Evolutionary conservation across 1,140 invertebrate species (phyloP).

Genomic region (Macrotrachela quadricornifera): DNA sequence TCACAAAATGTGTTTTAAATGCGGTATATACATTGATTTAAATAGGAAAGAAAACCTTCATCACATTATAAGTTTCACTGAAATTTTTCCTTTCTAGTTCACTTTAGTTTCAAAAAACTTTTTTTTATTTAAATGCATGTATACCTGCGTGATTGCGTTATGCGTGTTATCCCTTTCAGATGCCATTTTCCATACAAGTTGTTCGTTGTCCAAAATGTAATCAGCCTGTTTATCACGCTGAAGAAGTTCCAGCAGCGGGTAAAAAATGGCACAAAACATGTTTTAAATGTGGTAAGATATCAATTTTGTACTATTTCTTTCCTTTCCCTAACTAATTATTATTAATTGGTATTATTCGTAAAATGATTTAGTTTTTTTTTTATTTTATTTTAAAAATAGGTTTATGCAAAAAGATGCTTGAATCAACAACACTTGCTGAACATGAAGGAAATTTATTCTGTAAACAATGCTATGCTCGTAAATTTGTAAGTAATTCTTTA

Average conservation of each 20-base stretch:
- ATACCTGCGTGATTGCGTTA: too few relatives aligned
- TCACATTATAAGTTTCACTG: too few relatives aligned
- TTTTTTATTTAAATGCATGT: too few relatives aligned
- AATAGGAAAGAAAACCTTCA: too few relatives aligned
- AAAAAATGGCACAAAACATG: slow-evolving; percentile 95
- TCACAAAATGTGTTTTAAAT: too few relatives aligned
- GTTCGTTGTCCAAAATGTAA: slow-evolving; percentile 70
- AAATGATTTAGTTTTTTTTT: neutral
- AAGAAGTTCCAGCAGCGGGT: slow-evolving; percentile 84
- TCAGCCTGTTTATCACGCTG: slow-evolving; percentile 92
- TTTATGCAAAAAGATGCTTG: slow-evolving; percentile 68
- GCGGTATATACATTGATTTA: too few relatives aligned
- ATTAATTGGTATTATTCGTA: too few relatives aligned
- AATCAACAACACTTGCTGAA: slow-evolving; percentile 74
- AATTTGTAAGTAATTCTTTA: slow-evolving; percentile 39
- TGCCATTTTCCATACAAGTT: slow-evolving; percentile 3
- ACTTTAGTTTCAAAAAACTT: too few relatives aligned
- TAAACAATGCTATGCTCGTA: slow-evolving; percentile 65
- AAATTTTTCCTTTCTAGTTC: too few relatives aligned
- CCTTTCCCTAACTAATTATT: too few relatives aligned
- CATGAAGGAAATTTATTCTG: slow-evolving; percentile 85
- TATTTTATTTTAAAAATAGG: neutral
- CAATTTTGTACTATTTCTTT: neutral
- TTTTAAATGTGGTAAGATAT: slow-evolving; percentile 84
- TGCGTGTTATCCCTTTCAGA: neutral